Base-by-base conservation (phyloP, 2,888 invertebrate genomes). In the Arge pagana region DNA sequence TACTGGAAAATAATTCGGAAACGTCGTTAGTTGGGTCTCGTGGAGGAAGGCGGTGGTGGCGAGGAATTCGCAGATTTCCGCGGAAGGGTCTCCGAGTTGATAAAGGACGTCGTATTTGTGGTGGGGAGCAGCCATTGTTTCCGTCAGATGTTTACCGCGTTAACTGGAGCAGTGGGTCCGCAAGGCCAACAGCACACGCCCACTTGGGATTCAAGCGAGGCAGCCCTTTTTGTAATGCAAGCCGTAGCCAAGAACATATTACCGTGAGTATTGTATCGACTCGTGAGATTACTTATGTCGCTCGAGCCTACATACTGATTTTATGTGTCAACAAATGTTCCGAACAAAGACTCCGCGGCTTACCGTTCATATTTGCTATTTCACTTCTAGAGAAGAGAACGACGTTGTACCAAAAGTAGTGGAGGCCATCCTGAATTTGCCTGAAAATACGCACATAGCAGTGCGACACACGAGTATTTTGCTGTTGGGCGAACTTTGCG, bases 41-140 rank as follows among this genome's bases (percentile, higher is more conserved):
- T 74, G 2, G 76, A 75, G 55, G 74, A 75, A 55, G 72, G 70
- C 2, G 82, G 82, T 54, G 82, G 83, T 18, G 79, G 79, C 1
- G 83, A 84, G 58, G 84, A 92, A 80, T 82, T 96, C 83, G 83
- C 83, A 52, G 89, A 89, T 61, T 92, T 92, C 77, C 85, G 99
- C 57, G 79, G 83, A 61, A 88, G 93, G 71, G 95, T 95, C 13
- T 89, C 90, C 23, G 97, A 98, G 72, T 80, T 98, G 52, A 90
- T 98, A 57, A 95, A 96, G 74, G 98, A 99, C 73, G 93, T 98
- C 37, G 93, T 96, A 33, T 98, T 97, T 78, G 92, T 98, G 49
- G 90, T 97, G 56, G 96, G 96, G 1, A 95, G 96, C 23, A 89
- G 90, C 55, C 86, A 89, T 24, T 94, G 94, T 74, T 96, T 97